These are phyloP conservation scores for Laothoe populi DNA, from an alignment of 2,888 invertebrate species.

Conservation along the genomic window DNA sequence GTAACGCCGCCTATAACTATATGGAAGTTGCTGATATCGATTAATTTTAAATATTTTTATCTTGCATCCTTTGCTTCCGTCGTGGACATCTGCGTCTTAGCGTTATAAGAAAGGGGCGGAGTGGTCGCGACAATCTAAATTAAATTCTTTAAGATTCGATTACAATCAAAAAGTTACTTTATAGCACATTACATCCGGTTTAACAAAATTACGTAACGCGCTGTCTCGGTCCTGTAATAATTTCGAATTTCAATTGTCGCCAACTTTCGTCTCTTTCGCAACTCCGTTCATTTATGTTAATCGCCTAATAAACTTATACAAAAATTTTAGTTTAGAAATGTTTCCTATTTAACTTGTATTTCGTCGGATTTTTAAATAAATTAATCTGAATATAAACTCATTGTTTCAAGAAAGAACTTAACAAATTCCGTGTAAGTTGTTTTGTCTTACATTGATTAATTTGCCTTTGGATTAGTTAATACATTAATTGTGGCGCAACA, in stretches of 20 bases:
- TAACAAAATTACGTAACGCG: neutral
- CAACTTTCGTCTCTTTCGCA: neutral
- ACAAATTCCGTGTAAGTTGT: neutral
- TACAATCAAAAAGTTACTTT: too few species aligned
- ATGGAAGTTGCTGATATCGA: slow-evolving; percentile 60
- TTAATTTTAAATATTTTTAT: slow-evolving; percentile 35
- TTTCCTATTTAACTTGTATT: neutral
- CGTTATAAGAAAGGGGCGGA: neutral
- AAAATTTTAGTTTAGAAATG: neutral
- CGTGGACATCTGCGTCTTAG: neutral
- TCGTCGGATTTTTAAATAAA: slow-evolving; percentile 10
- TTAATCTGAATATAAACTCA: too few species aligned
- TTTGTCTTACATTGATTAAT: neutral
- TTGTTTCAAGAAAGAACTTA: slow-evolving; percentile 6
- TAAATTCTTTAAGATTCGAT: neutral
- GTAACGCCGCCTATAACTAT: slow-evolving; percentile 51
- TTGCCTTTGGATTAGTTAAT: too few species aligned
- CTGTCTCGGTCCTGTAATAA: neutral
- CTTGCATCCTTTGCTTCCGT: neutral
- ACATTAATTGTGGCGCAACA: too few species aligned
- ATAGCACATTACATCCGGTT: neutral
- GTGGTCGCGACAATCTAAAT: neutral
- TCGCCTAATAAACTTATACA: neutral
- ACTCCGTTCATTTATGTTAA: neutral
- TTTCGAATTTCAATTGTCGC: neutral